Conservation (phyloP, 2,888 invertebrate genomes). For the Folsomia candida region DNA sequence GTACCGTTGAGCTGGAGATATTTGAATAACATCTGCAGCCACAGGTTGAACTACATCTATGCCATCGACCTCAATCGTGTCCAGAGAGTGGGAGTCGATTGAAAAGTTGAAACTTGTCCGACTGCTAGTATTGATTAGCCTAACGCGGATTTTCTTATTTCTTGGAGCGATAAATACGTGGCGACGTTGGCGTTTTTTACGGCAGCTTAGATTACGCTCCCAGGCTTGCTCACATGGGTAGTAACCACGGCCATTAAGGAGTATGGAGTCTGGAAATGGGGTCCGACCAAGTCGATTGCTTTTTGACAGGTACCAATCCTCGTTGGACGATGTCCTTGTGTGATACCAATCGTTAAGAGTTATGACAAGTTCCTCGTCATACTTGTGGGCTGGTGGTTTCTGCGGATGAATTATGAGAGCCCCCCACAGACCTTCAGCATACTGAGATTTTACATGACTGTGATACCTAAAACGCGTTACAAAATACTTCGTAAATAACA, state of each 20-base stretch:
- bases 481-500: neutral
- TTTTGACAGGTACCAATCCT: constrained; percentile 21
- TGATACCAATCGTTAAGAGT: constrained; percentile 42
- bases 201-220: neutral
- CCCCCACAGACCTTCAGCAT: constrained; percentile 43
- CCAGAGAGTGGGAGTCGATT: constrained; percentile 36
- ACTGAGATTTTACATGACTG: constrained; percentile 36
- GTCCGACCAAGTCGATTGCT: constrained; percentile 25
- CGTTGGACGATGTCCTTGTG: constrained; percentile 24
- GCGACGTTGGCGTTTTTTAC: constrained; percentile 13
- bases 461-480: constrained; percentile 20
- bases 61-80: constrained; percentile 40
- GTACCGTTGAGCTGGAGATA: constrained; percentile 40
- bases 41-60: neutral
- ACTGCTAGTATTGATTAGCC: constrained; percentile 40
- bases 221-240: constrained; percentile 31
- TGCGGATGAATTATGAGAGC: constrained; percentile 24
- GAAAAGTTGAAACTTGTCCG: constrained; percentile 36
- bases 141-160: constrained; percentile 28
- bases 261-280: constrained; percentile 36
- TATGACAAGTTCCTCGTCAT: constrained; percentile 35
- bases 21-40: constrained; percentile 14
- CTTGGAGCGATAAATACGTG: constrained; percentile 22
- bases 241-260: constrained; percentile 40
- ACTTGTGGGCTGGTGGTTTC: constrained; percentile 15